Conservation (phyloP, 2,113 vertebrate genomes). For the Potamarius usumacintae region DNA sequence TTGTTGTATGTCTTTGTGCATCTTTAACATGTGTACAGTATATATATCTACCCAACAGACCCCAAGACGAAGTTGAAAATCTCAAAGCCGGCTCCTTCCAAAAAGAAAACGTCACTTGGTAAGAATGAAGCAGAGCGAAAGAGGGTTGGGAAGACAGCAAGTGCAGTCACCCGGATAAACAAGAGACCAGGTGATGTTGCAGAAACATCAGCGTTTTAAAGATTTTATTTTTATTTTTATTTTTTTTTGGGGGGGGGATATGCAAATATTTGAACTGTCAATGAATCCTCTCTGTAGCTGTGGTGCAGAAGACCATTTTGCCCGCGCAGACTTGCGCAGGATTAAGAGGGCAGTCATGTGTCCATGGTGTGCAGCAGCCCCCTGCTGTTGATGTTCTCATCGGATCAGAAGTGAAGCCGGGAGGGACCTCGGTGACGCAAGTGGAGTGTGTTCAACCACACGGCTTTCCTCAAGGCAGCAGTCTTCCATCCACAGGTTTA, state of each 20-base stretch:
- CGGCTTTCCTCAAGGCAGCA: constrained; percentile 10
- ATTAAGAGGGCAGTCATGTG: background rate
- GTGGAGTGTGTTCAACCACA: constrained; percentile 30
- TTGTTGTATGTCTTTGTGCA: background rate
- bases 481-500: constrained; percentile 22
- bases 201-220: background rate
- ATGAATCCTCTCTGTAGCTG: constrained; percentile 7
- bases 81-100: constrained; percentile 43
- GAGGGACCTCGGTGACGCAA: constrained; percentile 26
- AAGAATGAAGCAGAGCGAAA: constrained; percentile 63
- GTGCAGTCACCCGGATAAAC: background rate
- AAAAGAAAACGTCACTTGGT: constrained; percentile 40
- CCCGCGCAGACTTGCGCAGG: constrained; percentile 30
- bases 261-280: background rate
- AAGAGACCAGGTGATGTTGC: constrained; percentile 55
- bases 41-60: constrained; percentile 48
- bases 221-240: too few species aligned
- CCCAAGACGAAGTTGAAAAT: constrained; percentile 56
- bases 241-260: background rate
- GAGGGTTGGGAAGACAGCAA: constrained; percentile 67
- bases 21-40: background rate
- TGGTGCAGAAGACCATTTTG: constrained; percentile 50
- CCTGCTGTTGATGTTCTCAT: background rate
- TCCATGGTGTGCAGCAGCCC: background rate
- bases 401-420: background rate